Evolutionary conservation across 2,113 vertebrate species (phyloP).

Genomic region (Tursiops truncatus): DNA sequence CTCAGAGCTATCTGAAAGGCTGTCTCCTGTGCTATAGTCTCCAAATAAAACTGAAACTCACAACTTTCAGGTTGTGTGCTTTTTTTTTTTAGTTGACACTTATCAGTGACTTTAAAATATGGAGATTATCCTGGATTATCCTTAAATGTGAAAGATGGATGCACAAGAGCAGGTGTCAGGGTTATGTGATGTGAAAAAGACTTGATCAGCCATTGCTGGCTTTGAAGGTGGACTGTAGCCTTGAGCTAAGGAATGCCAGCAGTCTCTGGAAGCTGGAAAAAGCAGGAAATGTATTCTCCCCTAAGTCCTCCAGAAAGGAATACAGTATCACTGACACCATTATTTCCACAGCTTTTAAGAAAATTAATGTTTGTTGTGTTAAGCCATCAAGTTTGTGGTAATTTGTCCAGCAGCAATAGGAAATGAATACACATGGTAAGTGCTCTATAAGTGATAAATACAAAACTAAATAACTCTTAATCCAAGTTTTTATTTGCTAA

Average conservation of each 20-base stretch:
- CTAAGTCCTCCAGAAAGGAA: not conserved
- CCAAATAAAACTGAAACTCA: not conserved
- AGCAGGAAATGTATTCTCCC: not conserved
- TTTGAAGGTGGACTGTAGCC: not conserved
- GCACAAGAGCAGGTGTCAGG: not conserved
- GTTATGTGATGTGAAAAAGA: not conserved
- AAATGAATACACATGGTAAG: conserved; percentile 24
- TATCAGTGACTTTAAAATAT: conserved; percentile 1
- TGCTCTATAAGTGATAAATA: not conserved
- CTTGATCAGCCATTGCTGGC: not conserved
- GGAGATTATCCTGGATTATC: not conserved
- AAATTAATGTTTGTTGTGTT: not conserved
- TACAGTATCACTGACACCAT: not conserved
- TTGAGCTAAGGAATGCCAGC: not conserved
- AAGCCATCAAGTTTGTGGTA: not conserved
- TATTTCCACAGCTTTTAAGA: not conserved
- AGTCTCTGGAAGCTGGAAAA: not conserved
- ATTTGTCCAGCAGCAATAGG: not conserved
- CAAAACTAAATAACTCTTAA: conserved; percentile 22
- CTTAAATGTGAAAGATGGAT: not conserved
- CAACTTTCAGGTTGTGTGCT: not conserved
- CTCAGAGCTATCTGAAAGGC: too few relatives aligned
- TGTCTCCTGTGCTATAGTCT: not conserved
- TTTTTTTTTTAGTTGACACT: not conserved
- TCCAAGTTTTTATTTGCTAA: not conserved